Base-by-base conservation (phyloP, 2,113 vertebrate genomes). In the Maccullochella peelii region DNA sequence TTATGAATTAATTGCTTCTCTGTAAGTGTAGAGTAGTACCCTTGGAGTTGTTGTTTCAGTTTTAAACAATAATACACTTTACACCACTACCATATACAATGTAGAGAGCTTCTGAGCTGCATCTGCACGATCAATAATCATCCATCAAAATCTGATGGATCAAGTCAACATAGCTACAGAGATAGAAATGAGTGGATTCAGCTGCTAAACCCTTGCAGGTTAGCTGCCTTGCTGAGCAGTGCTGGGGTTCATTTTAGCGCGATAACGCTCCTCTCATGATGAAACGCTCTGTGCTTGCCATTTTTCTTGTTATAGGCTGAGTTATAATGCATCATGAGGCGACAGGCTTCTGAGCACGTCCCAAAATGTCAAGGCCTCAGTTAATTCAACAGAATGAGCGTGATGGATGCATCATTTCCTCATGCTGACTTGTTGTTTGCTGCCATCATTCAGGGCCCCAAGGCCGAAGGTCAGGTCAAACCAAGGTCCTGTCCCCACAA, bases 391-490 rank as follows among this genome's bases (percentile, higher is more conserved):
- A 18, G 77, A 80, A 8, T 77, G 65, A 23, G 68, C 72, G 52
- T 86, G 88, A 91, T 87, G 82, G 79, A 88, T 92, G 92, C 86
- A 72, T 94, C 85, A 86, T 85, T 75, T 82, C 81, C 79, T 68
- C 52, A 12, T 83, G 89, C 80, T 91, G 91, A 90, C 89, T 90
- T 76, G 67, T 70, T 82, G 82, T 88, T 89, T 79, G 76, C 73
- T 7, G 23, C 78, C 79, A 73, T 90, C 69, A 47, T 79, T 85
- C 65, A 67, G 57, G 62, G 77, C 82, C 75, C 73, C 49, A 25
- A 80, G 87, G 91, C 65, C 84, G 16, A 89, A 91, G 90, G 91
- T 93, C 86, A 67, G 76, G 87, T 79, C 81, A 67, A 74, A 82
- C 50, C 55, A 58, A 58, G 70, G 71, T 86, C 81, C 44, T 40